Evolutionary conservation across 2,888 invertebrate genomes (phyloP).

Genomic region (Phaonia tiefii): DNA sequence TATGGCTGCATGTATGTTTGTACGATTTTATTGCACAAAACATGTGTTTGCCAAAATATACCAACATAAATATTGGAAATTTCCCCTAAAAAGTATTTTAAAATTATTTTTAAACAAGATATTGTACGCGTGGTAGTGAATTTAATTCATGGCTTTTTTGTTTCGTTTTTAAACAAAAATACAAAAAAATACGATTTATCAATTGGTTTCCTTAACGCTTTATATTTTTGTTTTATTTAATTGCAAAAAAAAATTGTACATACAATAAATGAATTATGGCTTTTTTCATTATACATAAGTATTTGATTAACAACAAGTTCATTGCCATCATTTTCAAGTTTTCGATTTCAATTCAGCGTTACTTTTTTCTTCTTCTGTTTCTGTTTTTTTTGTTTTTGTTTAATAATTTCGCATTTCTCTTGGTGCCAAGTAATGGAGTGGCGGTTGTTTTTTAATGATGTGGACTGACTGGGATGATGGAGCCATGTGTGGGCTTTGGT

Average conservation of each 20-base stretch:
- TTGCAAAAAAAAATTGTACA: background rate
- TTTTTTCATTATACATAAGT: background rate
- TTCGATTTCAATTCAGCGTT: slow-evolving; percentile 54
- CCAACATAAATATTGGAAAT: too few species aligned
- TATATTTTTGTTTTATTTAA: slow-evolving; percentile 6
- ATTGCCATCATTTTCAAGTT: slow-evolving; percentile 60
- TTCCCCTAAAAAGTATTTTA: too few species aligned
- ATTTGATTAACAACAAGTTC: slow-evolving; percentile 48
- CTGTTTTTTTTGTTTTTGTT: slow-evolving; percentile 25
- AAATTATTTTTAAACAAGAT: too few species aligned
- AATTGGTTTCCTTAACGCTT: slow-evolving; percentile 4
- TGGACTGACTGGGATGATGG: background rate
- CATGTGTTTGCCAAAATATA: background rate
- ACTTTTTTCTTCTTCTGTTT: slow-evolving; percentile 22
- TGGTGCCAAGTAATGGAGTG: background rate
- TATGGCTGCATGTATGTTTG: background rate
- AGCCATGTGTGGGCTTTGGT: background rate
- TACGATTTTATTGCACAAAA: background rate
- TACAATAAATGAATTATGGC: slow-evolving; percentile 8
- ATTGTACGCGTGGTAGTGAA: too few species aligned
- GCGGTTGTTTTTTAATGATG: background rate
- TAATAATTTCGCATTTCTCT: slow-evolving; percentile 30
- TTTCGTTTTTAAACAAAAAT: too few species aligned
- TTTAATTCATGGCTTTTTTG: too few species aligned
- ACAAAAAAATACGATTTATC: slow-evolving; percentile 15